phyloP scores from a whole-genome alignment of 1,140 invertebrate species.

The Cherax destructor region DNA sequence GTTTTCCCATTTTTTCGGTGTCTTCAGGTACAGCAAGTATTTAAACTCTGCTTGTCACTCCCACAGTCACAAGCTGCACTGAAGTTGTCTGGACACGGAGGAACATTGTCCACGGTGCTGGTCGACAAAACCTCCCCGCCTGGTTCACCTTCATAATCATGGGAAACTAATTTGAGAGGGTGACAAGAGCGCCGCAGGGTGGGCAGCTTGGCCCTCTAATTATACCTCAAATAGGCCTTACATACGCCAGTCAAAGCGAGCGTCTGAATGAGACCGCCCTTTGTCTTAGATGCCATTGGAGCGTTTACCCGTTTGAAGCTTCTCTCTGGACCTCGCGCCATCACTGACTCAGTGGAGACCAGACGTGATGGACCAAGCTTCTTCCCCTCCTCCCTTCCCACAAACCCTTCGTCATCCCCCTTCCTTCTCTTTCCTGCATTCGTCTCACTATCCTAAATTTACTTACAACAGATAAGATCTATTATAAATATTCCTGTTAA shows the following conservation, averaged over 20 bases:
- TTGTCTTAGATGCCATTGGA: conserved; percentile 28
- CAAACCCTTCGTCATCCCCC: too few species aligned
- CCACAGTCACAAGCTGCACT: background rate
- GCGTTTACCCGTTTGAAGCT: conserved; percentile 47
- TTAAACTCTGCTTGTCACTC: too few species aligned
- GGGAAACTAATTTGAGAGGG: conserved; percentile 45
- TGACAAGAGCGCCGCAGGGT: conserved; percentile 7
- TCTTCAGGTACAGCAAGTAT: too few species aligned
- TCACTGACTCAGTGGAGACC: background rate
- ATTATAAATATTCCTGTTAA: too few species aligned
- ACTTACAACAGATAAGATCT: too few species aligned
- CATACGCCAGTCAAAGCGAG: conserved; percentile 35
- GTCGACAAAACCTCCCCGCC: background rate
- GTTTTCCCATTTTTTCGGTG: too few species aligned
- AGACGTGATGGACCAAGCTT: background rate
- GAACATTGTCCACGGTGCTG: conserved; percentile 31
- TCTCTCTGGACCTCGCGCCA: background rate
- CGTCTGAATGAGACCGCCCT: conserved; percentile 18
- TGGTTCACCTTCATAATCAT: conserved; percentile 36
- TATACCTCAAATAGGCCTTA: conserved; percentile 64
- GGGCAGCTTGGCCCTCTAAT: conserved; percentile 49
- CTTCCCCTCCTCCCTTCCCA: too few species aligned
- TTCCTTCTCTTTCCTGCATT: too few species aligned
- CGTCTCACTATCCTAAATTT: too few species aligned
- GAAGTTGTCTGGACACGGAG: background rate